Percentiles rank a stretch among this genome's conserved stretches.
phyloP scores from a whole-genome alignment of 2,797 vertebrate genomes.

The Gobio occitaniae region DNA sequence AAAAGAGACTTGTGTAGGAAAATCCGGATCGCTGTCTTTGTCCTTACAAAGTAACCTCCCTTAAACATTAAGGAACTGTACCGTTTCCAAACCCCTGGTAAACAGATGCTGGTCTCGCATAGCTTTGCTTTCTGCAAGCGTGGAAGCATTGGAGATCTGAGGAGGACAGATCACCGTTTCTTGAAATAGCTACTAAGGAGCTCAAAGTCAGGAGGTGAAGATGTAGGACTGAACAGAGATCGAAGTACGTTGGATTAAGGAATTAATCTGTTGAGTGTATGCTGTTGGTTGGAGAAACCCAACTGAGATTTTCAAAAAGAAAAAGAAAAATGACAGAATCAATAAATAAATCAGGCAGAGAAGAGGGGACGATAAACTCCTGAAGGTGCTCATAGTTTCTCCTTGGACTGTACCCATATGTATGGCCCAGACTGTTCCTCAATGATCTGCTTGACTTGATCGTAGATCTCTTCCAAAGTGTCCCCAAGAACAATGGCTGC shows the following conservation, averaged over 20 bases:
- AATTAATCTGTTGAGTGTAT: constrained; percentile 55
- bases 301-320: constrained; percentile 68
- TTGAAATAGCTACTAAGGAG: constrained; percentile 47
- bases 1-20: constrained; percentile 81
- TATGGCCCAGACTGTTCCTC: constrained; percentile 95
- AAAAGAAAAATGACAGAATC: constrained; percentile 57
- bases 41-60: constrained; percentile 83
- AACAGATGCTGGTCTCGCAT: constrained; percentile 80
- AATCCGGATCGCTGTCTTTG: constrained; percentile 63
- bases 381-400: constrained; percentile 88
- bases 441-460: constrained; percentile 96
- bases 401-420: constrained; percentile 97
- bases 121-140: constrained; percentile 66
- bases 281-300: constrained; percentile 66
- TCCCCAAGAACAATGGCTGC: constrained; percentile 95
- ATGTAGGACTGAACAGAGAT: constrained; percentile 55
- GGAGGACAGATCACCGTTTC: constrained; percentile 58
- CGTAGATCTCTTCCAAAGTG: constrained; percentile 97
- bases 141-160: constrained; percentile 72
- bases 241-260: constrained; percentile 27
- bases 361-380: constrained; percentile 43
- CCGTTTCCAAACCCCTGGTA: constrained; percentile 73
- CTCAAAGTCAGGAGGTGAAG: constrained; percentile 57
- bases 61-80: constrained; percentile 98
- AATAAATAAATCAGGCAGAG: constrained; percentile 73